These are phyloP conservation scores for Potamarius usumacintae DNA, from an alignment of 2,113 vertebrate genomes.

Conservation along the genomic window DNA sequence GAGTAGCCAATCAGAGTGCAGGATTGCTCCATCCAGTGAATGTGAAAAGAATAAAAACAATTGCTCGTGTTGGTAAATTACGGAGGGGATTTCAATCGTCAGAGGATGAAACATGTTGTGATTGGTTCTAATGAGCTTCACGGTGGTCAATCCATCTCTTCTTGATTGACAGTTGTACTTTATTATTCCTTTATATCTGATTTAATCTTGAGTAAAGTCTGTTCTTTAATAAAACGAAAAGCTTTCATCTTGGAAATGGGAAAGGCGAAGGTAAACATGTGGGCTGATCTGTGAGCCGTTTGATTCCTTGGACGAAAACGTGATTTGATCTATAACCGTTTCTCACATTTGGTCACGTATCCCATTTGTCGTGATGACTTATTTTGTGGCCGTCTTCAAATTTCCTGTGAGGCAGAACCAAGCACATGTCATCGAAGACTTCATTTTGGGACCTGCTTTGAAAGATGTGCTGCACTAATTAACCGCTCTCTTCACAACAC, in stretches of 20 bases:
- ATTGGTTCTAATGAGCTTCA: not conserved
- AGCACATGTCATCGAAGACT: not conserved
- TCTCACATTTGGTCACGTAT: not conserved
- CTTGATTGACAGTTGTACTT: not conserved
- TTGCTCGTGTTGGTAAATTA: not conserved
- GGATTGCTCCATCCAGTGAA: too few species aligned
- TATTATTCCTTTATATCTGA: not conserved
- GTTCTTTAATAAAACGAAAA: not conserved
- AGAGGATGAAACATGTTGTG: not conserved
- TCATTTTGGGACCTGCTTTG: not conserved
- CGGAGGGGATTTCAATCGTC: not conserved
- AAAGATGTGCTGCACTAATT: conserved; percentile 2
- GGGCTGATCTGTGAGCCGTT: conserved; percentile 35
- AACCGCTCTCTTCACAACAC: not conserved
- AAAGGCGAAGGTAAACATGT: not conserved
- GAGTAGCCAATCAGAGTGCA: too few species aligned
- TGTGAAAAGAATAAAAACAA: too few species aligned
- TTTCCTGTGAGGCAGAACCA: not conserved
- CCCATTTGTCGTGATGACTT: conserved; percentile 25
- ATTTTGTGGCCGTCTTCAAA: not conserved
- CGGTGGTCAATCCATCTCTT: not conserved
- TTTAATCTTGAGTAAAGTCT: not conserved
- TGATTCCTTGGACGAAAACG: not conserved
- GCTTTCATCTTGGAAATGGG: not conserved
- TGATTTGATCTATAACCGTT: conserved; percentile 41